Evolutionary conservation across 1,140 invertebrate genomes (phyloP), one percentile per base, ranked within the genome.

Genomic region (Brachionus rubens): DNA sequence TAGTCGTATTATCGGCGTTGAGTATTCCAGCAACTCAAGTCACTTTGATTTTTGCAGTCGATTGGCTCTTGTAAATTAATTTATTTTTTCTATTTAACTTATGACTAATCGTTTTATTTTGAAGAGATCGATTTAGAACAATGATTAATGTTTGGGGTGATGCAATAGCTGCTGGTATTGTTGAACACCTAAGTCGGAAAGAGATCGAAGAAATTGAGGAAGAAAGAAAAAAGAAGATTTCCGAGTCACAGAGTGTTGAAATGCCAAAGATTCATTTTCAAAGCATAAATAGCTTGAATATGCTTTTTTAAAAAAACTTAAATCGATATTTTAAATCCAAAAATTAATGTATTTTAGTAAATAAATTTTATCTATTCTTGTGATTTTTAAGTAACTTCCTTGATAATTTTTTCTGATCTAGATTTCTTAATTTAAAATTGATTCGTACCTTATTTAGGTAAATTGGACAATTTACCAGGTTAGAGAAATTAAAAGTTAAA

Each of bases 61-160:
- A 90, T 80, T 90, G 89, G 89, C 82, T 89, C 43, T 80, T 89
- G 88, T 88, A 83, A 86, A 85, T 82, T 16, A 33, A 48, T 12
- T 68, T 40, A 7, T 36, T 33, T 70, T 9, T 21, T 50, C 10
- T 41, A 4, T 47, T 30, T n/a, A 5, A 62, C 68, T 52, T 4
- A 19, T 6, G 19, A 5, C 21, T 14, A 6, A 10, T 33, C 9
- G 30, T 40, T 3, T 36, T 16, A 33, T 59, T 36, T 40, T 28
- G 14, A 43, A 59, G 54, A 16, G 94, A 96, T 86, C 91, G 94
- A 78, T 94, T 97, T 88, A 89, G 95, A 62, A 98, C 95, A 41
- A 92, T 93, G 77, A 93, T 96, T 78, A 98, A 98, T 83, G 94
- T 98, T 12, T 89, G 96, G 80, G 95, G 95, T 77, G 95, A 98